A percentile compares a stretch with the other conserved stretches of the same genome.
Conservation (phyloP, 2,113 vertebrate genomes). For the Cephalopterus ornatus region DNA sequence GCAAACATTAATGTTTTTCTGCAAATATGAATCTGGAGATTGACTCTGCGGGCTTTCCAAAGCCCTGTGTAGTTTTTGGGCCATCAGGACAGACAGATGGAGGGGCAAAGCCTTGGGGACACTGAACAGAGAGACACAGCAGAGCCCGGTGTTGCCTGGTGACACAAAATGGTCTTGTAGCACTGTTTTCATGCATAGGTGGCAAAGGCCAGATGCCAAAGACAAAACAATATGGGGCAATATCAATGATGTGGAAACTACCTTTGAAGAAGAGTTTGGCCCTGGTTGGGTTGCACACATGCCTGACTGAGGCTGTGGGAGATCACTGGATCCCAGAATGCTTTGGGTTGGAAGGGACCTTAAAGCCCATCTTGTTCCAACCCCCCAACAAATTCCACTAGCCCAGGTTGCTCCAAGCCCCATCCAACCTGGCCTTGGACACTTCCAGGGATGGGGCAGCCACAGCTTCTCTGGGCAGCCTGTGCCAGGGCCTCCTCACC, state of each 20-base stretch:
- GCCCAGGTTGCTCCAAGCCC: background rate
- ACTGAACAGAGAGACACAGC: background rate
- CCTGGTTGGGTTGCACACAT: background rate
- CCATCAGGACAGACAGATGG: background rate
- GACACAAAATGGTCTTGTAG: background rate
- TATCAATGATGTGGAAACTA: background rate
- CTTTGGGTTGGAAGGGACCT: background rate
- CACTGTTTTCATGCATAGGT: background rate
- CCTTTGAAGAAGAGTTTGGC: background rate
- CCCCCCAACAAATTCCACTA: too few species aligned
- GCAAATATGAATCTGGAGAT: background rate
- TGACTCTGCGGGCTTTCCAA: background rate
- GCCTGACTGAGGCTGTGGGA: background rate
- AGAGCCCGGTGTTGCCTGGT: background rate
- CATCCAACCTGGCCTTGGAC: fast-evolving
- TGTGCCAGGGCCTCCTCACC: background rate
- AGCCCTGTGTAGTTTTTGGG: background rate
- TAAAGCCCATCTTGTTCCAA: background rate
- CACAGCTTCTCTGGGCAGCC: background rate
- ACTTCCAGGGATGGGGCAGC: background rate
- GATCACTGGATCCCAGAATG: background rate
- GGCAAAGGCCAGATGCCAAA: background rate
- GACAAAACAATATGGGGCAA: background rate
- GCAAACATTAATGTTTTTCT: constrained; percentile 7
- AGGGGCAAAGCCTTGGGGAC: background rate